Percentiles rank a stretch among this genome's conserved stretches.
These are phyloP conservation scores for Drosophila maculinotata DNA, from an alignment of 2,888 invertebrate species.

Conservation along the genomic window DNA sequence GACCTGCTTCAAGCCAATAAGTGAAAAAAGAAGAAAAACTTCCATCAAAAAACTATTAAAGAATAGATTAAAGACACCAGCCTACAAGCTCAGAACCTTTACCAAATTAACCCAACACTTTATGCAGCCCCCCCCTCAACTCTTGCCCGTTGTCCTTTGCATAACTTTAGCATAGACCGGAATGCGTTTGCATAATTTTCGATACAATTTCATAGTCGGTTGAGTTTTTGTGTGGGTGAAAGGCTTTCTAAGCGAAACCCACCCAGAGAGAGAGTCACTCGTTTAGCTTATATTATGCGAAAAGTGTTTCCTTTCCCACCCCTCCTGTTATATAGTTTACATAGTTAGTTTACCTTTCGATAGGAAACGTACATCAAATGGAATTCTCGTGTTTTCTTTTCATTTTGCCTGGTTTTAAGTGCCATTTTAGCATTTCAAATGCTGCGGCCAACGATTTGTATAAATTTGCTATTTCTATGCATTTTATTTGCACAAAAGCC, in stretches of 20 bases:
- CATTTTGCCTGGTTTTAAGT: slow-evolving; percentile 82
- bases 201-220: slow-evolving; percentile 85
- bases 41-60: slow-evolving; percentile 5
- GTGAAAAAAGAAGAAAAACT: no score
- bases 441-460: slow-evolving; percentile 71
- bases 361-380: slow-evolving; percentile 72
- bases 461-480: slow-evolving; percentile 82
- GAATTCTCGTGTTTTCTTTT: slow-evolving; percentile 83
- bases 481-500: slow-evolving; percentile 65
- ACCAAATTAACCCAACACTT: slow-evolving; percentile 22
- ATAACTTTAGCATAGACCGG: slow-evolving; percentile 73
- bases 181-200: slow-evolving; percentile 74
- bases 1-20: no score
- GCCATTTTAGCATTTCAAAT: slow-evolving; percentile 82
- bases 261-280: slow-evolving; percentile 22
- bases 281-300: slow-evolving; percentile 58
- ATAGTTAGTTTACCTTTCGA: slow-evolving; percentile 65
- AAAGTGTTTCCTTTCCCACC: slow-evolving; percentile 32
- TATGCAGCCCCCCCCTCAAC: neutral
- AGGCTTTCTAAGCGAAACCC: slow-evolving; percentile 69
- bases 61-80: slow-evolving; percentile 21
- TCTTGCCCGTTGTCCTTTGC: slow-evolving; percentile 68
- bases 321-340: slow-evolving; percentile 66
- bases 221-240: slow-evolving; percentile 70
- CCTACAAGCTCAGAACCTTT: neutral